Base-by-base conservation (phyloP, 2,797 vertebrate genomes). In the Catamblyrhynchus diadema region DNA sequence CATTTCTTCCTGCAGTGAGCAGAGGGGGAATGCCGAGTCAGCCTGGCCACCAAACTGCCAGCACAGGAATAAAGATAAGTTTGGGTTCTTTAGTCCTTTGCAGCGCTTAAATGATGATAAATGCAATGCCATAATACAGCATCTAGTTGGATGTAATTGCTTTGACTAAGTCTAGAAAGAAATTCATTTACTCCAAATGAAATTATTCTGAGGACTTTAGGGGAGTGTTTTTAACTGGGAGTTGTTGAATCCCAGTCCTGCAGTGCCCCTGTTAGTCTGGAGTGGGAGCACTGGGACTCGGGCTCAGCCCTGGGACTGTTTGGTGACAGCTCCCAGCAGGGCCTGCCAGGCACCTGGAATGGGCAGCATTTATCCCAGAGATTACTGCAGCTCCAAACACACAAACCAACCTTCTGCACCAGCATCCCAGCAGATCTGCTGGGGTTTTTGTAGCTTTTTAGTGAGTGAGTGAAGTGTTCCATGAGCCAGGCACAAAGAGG, bases 101-200 rank as follows among this genome's bases (percentile, higher is more conserved):
- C 27, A 56, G 56, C 13, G 45, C 41, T 85, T 33, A 87, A 95
- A 96, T 80, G 74, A 80, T 94, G 94, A 97, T 70, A 85, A 93
- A 95, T 95, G 90, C 12, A 42, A 60, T 23, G 67, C 88, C 86
- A 59, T 80, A 95, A 71, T 19, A 33, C 0, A 2, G 69, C 78
- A 73, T 8, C 92, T 45, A 73, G 48, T 57, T 64, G 78, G 62
- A 50, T 14, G 27, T 74, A 95, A 95, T 82, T 94, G 81, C 90
- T 84, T 88, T 73, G 77, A 90, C 78, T 94, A 90, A 88, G 35
- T 67, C 86, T 80, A 84, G 74, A 95, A 92, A 56, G 78, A 84
- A 93, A 90, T 86, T 81, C 1, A 93, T 95, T 95, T 93, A 77
- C 48, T 89, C 44, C 80, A 93, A 88, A 94, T 86, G 39, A 92